phyloP scores from a whole-genome alignment of 2,797 vertebrate species.

The Tympanoctomys barrerae region DNA sequence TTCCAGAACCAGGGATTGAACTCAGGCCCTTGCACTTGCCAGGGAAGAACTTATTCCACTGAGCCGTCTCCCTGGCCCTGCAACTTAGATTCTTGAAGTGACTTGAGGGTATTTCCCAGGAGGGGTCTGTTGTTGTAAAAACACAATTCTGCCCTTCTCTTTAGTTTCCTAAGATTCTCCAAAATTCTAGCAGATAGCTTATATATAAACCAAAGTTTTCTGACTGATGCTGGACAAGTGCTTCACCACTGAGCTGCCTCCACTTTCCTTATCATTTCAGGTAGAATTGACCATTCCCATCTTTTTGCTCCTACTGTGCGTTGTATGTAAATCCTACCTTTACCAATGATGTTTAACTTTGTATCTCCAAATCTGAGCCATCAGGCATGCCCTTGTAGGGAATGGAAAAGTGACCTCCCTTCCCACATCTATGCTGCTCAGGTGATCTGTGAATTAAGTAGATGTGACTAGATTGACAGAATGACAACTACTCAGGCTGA shows the following conservation, averaged over 20 bases:
- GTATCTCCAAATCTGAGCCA: background rate
- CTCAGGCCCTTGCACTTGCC: too few relatives aligned
- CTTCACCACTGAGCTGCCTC: background rate
- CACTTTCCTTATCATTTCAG: background rate
- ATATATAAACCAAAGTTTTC: background rate
- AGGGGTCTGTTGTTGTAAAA: background rate
- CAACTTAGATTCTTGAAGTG: slow-evolving; percentile 41
- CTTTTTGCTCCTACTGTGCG: background rate
- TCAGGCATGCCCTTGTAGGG: background rate
- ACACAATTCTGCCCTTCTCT: background rate
- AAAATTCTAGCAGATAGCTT: slow-evolving; percentile 7
- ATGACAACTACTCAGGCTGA: background rate
- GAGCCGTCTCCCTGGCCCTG: background rate
- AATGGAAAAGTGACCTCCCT: background rate
- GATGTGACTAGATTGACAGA: background rate
- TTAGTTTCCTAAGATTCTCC: slow-evolving; percentile 22
- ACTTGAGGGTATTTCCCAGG: slow-evolving; percentile 14
- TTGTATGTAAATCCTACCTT: background rate
- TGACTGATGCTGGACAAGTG: background rate
- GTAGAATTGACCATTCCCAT: background rate
- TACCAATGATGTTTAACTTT: background rate
- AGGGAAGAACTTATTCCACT: too few relatives aligned
- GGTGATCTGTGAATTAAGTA: background rate
- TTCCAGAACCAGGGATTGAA: too few relatives aligned
- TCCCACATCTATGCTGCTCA: background rate